These are phyloP conservation scores for Coluber constrictor DNA, from an alignment of 2,797 vertebrate genomes.

Conservation along the genomic window DNA sequence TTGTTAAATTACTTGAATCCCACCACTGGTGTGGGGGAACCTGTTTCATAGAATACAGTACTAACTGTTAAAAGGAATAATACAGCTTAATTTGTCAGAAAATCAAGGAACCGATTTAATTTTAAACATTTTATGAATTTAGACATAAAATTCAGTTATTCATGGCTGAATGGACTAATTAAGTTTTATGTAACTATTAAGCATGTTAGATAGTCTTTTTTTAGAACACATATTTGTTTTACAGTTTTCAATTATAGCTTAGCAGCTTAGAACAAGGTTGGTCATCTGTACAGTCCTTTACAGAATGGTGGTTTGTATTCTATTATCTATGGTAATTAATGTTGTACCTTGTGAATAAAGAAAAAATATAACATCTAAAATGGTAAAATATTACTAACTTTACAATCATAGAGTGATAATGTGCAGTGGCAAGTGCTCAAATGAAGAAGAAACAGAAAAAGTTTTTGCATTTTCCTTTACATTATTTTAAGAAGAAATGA, in stretches of 20 bases:
- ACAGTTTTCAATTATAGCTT: neutral
- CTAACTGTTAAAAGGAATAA: neutral
- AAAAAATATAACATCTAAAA: neutral
- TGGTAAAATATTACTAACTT: neutral
- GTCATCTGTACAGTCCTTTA: neutral
- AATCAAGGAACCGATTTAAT: neutral
- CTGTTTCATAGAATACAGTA: neutral
- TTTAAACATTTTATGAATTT: neutral
- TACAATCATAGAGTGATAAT: neutral
- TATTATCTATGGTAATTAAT: neutral
- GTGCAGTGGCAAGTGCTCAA: neutral
- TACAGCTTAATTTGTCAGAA: neutral
- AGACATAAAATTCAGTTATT: neutral
- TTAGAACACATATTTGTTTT: neutral
- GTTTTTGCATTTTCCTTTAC: neutral
- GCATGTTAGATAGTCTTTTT: neutral
- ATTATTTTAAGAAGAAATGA: neutral
- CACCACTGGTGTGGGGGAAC: neutral
- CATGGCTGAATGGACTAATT: neutral
- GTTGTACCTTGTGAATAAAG: neutral
- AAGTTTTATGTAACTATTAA: neutral
- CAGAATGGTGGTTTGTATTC: neutral
- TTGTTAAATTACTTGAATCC: too few species aligned
- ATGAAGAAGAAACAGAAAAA: neutral
- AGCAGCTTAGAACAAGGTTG: neutral